Percentiles rank a stretch among this genome's conserved stretches.
Evolutionary conservation across 2,113 vertebrate genomes (phyloP).

Genomic region (Egretta garzetta): DNA sequence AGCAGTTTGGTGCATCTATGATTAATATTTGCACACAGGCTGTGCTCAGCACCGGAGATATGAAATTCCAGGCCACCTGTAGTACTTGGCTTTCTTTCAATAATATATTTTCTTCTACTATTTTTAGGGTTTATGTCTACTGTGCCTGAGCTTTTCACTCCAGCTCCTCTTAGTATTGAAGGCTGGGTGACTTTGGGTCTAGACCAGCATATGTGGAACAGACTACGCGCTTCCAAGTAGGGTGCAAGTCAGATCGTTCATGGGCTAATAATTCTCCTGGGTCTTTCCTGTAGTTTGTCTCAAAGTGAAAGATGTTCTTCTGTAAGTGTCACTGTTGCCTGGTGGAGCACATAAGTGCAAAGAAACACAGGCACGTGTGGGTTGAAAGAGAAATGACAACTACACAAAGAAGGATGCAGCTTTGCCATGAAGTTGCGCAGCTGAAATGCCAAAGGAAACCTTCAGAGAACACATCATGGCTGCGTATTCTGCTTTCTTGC

Average conservation of each 20-base stretch:
- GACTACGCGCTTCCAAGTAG: not conserved
- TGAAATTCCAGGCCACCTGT: not conserved
- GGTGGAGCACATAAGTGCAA: not conserved
- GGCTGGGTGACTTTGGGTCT: not conserved
- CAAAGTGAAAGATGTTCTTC: not conserved
- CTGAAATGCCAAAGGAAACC: not conserved
- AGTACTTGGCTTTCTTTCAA: not conserved
- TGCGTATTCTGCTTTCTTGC: not conserved
- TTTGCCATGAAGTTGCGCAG: not conserved
- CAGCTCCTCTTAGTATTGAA: not conserved
- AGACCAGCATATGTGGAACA: not conserved
- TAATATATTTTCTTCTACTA: not conserved
- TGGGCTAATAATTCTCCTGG: not conserved
- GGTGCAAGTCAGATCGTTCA: not conserved
- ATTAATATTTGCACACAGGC: not conserved
- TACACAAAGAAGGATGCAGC: not conserved
- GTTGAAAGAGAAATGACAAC: not conserved
- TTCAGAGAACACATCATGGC: not conserved
- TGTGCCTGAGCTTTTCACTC: not conserved
- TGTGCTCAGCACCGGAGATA: not conserved
- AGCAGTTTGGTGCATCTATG: not conserved
- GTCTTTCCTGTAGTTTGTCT: not conserved
- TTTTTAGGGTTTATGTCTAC: not conserved
- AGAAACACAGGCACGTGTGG: not conserved
- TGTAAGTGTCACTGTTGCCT: not conserved